A percentile compares a stretch with the other conserved stretches of the same genome.
Conservation (phyloP, 2,888 invertebrate species). For the Ectemnius continuus region DNA sequence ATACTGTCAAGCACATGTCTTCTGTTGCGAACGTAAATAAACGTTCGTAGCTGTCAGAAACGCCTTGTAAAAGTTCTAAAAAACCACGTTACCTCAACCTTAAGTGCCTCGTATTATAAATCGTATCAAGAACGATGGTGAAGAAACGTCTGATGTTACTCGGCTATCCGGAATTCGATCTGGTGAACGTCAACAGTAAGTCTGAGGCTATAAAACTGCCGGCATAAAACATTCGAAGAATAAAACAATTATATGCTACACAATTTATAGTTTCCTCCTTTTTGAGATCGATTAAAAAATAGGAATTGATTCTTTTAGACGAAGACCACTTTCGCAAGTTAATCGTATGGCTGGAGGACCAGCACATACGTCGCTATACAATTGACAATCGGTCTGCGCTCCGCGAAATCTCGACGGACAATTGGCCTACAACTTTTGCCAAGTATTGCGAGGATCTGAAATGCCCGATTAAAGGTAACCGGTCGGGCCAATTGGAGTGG, state of each 20-base stretch:
- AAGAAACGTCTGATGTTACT: slow-evolving; percentile 88
- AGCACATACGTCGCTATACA: slow-evolving; percentile 92
- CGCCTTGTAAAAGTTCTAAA: no score
- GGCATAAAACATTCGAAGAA: no score
- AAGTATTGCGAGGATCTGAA: slow-evolving; percentile 87
- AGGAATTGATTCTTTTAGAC: slow-evolving; percentile 80
- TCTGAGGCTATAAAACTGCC: background rate
- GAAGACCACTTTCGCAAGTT: slow-evolving; percentile 88
- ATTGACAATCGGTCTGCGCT: slow-evolving; percentile 88
- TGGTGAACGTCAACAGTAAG: slow-evolving; percentile 83
- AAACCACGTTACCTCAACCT: no score
- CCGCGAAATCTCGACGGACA: slow-evolving; percentile 82
- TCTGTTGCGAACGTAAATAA: no score
- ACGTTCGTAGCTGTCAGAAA: no score
- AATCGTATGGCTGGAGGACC: slow-evolving; percentile 95
- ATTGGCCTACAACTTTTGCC: slow-evolving; percentile 86
- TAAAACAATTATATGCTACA: no score
- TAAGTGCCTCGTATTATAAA: no score
- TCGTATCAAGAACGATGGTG: slow-evolving; percentile 81
- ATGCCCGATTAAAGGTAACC: slow-evolving; percentile 84
- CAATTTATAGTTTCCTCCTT: no score
- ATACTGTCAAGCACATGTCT: no score
- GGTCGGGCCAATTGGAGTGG: slow-evolving; percentile 90
- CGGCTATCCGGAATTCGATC: slow-evolving; percentile 86
- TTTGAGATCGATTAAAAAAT: no score